Conservation (phyloP, 2,797 vertebrate species). For the Scyliorhinus canicula region DNA sequence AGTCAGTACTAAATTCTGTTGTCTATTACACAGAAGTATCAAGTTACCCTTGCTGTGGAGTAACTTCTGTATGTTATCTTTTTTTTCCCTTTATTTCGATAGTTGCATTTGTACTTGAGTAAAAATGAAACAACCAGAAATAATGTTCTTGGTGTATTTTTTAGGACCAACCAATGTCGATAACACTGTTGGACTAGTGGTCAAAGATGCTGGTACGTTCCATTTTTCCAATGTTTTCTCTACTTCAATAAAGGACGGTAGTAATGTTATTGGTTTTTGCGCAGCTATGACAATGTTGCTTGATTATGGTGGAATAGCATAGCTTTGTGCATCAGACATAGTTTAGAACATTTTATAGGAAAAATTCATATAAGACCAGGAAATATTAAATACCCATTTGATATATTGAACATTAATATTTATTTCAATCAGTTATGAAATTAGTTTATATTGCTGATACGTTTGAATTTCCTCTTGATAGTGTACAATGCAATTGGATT, state of each 20-base stretch:
- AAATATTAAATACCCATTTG: not conserved
- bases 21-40: not conserved
- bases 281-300: not conserved
- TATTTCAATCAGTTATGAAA: not conserved
- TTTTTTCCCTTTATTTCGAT: not conserved
- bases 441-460: not conserved
- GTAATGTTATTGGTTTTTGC: not conserved
- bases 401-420: not conserved
- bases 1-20: not conserved
- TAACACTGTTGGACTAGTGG: slow-evolving; percentile 74
- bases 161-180: slow-evolving; percentile 77
- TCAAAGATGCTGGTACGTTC: slow-evolving; percentile 89
- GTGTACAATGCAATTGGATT: slow-evolving; percentile 94
- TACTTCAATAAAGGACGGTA: not conserved
- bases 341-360: not conserved
- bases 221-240: not conserved
- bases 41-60: not conserved
- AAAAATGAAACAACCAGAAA: not conserved
- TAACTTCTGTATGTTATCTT: not conserved
- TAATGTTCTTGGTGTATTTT: slow-evolving; percentile 39
- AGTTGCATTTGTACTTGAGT: not conserved
- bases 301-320: not conserved
- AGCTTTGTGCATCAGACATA: not conserved
- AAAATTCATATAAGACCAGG: not conserved
- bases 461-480: slow-evolving; percentile 51